Base-by-base conservation (phyloP, 2,113 vertebrate species). In the Nyctibius bracteatus region DNA sequence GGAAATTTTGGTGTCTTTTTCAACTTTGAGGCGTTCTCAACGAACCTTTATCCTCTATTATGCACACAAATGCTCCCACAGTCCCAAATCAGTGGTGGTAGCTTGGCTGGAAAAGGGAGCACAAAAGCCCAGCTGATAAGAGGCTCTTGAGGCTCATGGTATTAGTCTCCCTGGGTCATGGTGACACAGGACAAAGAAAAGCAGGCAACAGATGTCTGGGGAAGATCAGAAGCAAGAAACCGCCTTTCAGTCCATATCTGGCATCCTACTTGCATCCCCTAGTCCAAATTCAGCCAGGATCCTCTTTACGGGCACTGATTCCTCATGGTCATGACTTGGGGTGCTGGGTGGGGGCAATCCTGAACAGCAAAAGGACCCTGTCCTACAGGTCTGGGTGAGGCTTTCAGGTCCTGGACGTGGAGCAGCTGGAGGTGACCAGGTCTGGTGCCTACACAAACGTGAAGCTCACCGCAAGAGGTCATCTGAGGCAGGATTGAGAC, bases 1-100 rank as follows among this genome's bases (percentile, higher is more conserved):
- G 81, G 85, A 96, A 96, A 94, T 95, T 86, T 79, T 85, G 41
- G 61, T 93, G 61, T 75, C 55, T 94, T 77, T 95, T 93, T 94
- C 77, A 87, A 68, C 35, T 91, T 96, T 67, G 14, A 74, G 82
- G 37, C 57, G 8, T 92, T 97, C 80, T 85, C 78, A 33, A 93
- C 33, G 16, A 83, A 52, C 52, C 65, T 88, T 97, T 91, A 83
- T 66, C 70, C 47, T 95, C 59, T 61, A 30, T 37, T 79, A 81
- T 13, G 63, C 65, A 91, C 72, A 81, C 43, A 75, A 55, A 87
- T 33, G 59, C 31, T 94, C 43, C 68, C 31, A 25, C 9, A 61
- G 67, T 31, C 83, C 61, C 59, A 83, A 94, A 83, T 14, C 25
- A 43, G 77, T 8, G 18, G 35, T 5, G 20, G 71, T 33, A 90